These are phyloP conservation scores for Triplophysa tibetana DNA, from an alignment of 2,113 vertebrate genomes.

Conservation along the genomic window DNA sequence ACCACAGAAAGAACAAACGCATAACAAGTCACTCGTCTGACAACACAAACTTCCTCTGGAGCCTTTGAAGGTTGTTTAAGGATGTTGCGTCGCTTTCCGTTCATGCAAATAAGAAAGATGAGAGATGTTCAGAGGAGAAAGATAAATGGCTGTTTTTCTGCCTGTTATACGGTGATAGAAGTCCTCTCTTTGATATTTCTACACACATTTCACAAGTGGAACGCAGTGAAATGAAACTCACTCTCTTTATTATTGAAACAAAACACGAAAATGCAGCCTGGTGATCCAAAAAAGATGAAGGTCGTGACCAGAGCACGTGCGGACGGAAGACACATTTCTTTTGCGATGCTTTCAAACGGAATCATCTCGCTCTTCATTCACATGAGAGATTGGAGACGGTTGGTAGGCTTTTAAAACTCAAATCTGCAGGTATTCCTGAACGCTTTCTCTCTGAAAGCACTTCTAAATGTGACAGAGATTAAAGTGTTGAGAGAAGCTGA, in stretches of 20 bases:
- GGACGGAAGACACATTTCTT: conserved; percentile 29
- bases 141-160: conserved; percentile 29
- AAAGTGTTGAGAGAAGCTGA: conserved; percentile 41
- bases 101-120: neutral
- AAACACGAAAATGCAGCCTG: neutral
- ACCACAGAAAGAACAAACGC: neutral
- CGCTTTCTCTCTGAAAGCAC: neutral
- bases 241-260: neutral
- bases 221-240: neutral
- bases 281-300: conserved; percentile 21
- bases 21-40: conserved; percentile 2
- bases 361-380: conserved; percentile 50
- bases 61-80: conserved; percentile 36
- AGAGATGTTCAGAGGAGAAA: conserved; percentile 1
- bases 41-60: conserved; percentile 20
- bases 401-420: neutral
- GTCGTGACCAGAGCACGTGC: conserved; percentile 37
- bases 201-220: neutral
- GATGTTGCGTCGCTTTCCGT: conserved; percentile 15
- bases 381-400: conserved; percentile 42
- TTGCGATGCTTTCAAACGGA: neutral
- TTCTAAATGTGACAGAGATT: conserved; percentile 3
- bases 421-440: conserved; percentile 46
- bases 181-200: conserved; percentile 25
- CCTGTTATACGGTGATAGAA: conserved; percentile 4